Evolutionary conservation across 2,797 vertebrate species (phyloP).

Genomic region (Limosa lapponica): DNA sequence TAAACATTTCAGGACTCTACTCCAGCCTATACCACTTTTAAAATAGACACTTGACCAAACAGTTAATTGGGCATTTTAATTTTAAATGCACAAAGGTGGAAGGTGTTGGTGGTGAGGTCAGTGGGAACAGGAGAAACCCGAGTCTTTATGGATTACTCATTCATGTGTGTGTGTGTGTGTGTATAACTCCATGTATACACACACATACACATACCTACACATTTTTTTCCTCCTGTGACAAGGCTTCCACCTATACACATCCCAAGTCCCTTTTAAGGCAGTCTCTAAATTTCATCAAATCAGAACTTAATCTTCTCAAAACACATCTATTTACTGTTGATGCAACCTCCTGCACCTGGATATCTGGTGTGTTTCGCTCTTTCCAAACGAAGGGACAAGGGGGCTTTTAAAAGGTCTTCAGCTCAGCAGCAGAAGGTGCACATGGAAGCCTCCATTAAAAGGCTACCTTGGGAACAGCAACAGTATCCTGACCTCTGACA

Average conservation of each 20-base stretch:
- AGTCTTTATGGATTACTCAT: not conserved
- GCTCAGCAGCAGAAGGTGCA: not conserved
- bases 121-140: not conserved
- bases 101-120: not conserved
- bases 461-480: not conserved
- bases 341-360: not conserved
- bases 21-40: not conserved
- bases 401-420: not conserved
- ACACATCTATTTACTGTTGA: not conserved
- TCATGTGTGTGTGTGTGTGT: accelerated
- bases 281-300: not conserved
- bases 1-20: not conserved
- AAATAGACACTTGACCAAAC: not conserved
- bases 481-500: not conserved
- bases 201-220: not conserved
- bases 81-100: not conserved
- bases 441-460: not conserved
- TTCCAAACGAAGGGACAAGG: not conserved
- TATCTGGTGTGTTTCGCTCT: not conserved
- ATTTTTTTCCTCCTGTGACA: not conserved
- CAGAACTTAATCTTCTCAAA: not conserved
- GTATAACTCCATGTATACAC: not conserved
- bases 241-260: not conserved
- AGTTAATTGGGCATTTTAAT: not conserved
- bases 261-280: not conserved